Conservation (phyloP, 1,140 invertebrate genomes). For the Brachionus asplanchnoidis region DNA sequence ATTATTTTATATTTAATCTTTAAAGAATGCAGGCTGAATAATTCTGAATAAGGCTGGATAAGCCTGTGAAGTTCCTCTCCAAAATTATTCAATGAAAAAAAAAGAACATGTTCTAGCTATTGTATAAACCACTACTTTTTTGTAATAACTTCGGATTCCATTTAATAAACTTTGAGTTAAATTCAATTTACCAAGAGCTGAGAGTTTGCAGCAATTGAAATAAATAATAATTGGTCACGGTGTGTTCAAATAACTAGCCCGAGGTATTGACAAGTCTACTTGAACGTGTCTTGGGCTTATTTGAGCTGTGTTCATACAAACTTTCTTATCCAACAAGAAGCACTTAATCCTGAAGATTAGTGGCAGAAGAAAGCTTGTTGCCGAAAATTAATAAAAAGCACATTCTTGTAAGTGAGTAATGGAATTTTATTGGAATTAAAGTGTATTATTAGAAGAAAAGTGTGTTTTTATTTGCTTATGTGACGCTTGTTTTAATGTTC, state of each 20-base stretch:
- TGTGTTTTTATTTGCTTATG: conserved; percentile 31
- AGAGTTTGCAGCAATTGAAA: no score
- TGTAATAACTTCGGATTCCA: no score
- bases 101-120: no score
- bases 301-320: neutral
- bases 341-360: neutral
- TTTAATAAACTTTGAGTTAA: no score
- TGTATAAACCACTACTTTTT: no score
- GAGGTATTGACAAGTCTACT: neutral
- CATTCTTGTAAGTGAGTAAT: conserved; percentile 30
- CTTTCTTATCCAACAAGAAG: conserved; percentile 13
- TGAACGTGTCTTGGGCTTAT: neutral
- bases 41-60: no score
- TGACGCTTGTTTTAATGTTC: conserved; percentile 5
- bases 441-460: conserved; percentile 4
- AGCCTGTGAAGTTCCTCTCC: no score
- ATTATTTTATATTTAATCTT: no score
- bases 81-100: no score
- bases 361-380: neutral
- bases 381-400: conserved; percentile 1
- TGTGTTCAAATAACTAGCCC: neutral
- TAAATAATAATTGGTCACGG: neutral
- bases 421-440: conserved; percentile 15
- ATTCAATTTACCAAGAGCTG: no score
- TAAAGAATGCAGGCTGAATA: no score